Conservation (phyloP, 2,797 vertebrate genomes). For the Propithecus perrieri region DNA sequence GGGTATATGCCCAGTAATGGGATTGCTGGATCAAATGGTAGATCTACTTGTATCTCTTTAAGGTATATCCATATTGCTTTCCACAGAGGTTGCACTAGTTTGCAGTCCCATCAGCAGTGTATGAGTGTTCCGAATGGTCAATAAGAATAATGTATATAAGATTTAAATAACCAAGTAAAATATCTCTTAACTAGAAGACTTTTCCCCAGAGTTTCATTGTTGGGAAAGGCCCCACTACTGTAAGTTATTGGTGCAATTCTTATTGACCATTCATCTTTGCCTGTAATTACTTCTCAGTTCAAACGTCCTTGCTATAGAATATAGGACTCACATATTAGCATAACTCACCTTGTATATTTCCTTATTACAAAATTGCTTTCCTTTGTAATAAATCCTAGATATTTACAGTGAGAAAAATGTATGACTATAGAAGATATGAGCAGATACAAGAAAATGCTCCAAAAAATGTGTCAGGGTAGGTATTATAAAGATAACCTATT, state of each 20-base stretch:
- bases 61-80: no score
- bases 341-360: no score
- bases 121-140: no score
- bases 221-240: not conserved
- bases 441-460: not conserved
- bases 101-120: no score
- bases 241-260: not conserved
- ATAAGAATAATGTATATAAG: no score
- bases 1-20: no score
- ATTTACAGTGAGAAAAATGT: not conserved
- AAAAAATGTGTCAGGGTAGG: not conserved
- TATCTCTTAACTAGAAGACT: not conserved
- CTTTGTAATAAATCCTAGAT: not conserved
- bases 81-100: no score
- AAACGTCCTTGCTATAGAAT: not conserved
- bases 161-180: not conserved
- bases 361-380: not conserved
- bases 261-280: not conserved
- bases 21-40: no score
- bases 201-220: not conserved
- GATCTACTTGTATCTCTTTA: no score
- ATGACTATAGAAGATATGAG: not conserved
- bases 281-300: not conserved
- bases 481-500: not conserved
- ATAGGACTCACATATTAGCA: not conserved